Evolutionary conservation across 2,797 vertebrate genomes (phyloP), one percentile per base, ranked within the genome.

Genomic region (Leptoclinus maculatus): DNA sequence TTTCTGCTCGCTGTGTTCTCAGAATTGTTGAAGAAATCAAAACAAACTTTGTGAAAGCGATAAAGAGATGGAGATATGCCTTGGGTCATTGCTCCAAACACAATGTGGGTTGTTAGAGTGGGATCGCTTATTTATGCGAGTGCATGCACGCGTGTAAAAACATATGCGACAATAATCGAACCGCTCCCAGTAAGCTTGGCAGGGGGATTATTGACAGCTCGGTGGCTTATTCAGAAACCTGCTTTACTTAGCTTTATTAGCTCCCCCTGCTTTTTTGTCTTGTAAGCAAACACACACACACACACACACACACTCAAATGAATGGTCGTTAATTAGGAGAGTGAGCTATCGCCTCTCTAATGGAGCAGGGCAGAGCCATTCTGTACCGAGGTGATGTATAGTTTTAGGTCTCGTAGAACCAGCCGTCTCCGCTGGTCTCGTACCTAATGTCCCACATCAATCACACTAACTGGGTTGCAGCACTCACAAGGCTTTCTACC

Each of bases 281-380:
- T 7, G 17, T 54, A 76, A 47, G 45, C 70, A 34, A 6, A 34
- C 32, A 34, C 32, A 34, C 32, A 49, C 58, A 43, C 74, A 21
- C 57, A 34, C 59, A 57, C 59, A n/a, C 59, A 70, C 39, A 64
- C 25, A 59, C 36, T n/a, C 39, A 68, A 79, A 83, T 68, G n/a
- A 82, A 79, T 66, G 66, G 66, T 39, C 38, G 79, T 90, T 91
- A 87, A 90, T 94, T 89, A 90, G 77, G 12, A 71, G 77, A 87
- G 73, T 85, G 71, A 84, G 79, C 75, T 79, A 79, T 84, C 29
- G 83, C 39, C 76, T 77, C 47, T 69, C 16, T 91, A 83, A 90
- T 86, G 83, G 67, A 84, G 79, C 70, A 10, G 70, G 65, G 71
- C 75, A 51, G 64, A 16, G 36, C 21, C 71, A 10, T 16, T 66